Evolutionary conservation across 2,888 invertebrate genomes (phyloP), one percentile per base, ranked within the genome.

Genomic region (Schizaphis graminum): DNA sequence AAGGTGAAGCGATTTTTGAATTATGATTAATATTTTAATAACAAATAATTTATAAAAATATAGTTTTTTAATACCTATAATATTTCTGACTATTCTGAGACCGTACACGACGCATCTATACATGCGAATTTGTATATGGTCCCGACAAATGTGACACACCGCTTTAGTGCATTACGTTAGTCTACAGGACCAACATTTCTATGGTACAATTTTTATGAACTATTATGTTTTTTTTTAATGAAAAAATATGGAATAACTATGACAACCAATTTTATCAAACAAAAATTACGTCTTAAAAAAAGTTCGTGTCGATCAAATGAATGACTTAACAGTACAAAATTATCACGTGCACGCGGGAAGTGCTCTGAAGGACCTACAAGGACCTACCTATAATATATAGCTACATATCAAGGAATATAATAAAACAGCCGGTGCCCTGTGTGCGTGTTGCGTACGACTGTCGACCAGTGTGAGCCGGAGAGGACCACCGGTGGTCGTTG

Each of bases 401-500:
- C 0, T 47, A 67, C 77, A 35, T 35, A 77, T 21, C n/a, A n/a
- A 61, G 3, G 49, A 49, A 61, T 28, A 11, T 61, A 61, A 61
- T 35, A 77, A 77, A 41, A 77, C 77, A 21, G 77, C 35, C 77
- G 21, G 77, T 26, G 35, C 8, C 2, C 21, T 7, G 35, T 35
- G 77, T 77, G 35, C 7, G 35, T 35, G 77, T 77, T 77, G 77
- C 35, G 77, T 16, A 21, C 77, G 21, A 77, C 21, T 21, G 77
- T 77, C 77, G 21, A 35, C 35, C 35, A 24, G n/a, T 49, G n/a
- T 44, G 35, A 47, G 87, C 87, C 87, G 56, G 3, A 21, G 49
- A 87, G n/a, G 49, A 88, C 56, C 88, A 26, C 56, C 88, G 88
- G 88, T 49, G 84, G 84, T 84, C 28, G 90, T 84, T 41, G 84